Percentiles rank a stretch among this genome's conserved stretches.
Conservation (phyloP, 2,113 vertebrate genomes). For the Baryphthengus martii region DNA sequence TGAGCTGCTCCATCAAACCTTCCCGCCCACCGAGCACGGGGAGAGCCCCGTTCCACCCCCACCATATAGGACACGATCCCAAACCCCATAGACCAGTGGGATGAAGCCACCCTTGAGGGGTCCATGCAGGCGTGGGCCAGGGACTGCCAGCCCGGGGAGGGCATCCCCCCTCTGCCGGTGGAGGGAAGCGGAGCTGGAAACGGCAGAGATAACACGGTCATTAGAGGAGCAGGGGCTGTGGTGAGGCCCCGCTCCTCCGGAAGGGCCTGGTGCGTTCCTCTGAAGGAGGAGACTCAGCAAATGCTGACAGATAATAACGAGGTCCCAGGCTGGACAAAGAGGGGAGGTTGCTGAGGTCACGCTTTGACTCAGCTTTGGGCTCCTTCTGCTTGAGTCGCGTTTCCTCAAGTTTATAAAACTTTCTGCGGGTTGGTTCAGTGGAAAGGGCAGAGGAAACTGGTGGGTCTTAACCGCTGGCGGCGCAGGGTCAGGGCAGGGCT, state of each 20-base stretch:
- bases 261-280: constrained; percentile 41
- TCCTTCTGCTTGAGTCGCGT: constrained; percentile 27
- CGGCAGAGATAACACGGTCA: constrained; percentile 9
- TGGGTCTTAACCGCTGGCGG: not conserved
- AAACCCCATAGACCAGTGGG: accelerated
- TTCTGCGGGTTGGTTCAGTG: not conserved
- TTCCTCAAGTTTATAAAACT: constrained; percentile 63
- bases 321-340: constrained; percentile 82
- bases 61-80: not conserved
- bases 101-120: accelerated
- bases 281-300: constrained; percentile 29
- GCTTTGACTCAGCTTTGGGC: constrained; percentile 60
- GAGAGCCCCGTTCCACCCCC: not conserved
- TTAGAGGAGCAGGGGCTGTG: not conserved
- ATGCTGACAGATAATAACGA: constrained; percentile 76
- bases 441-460: constrained; percentile 50
- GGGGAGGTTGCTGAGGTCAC: constrained; percentile 64
- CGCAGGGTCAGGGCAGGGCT: not conserved
- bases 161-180: not conserved
- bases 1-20: not conserved
- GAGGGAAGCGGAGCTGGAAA: constrained; percentile 39
- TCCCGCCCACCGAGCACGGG: accelerated
- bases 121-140: not conserved
- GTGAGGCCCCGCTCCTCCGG: constrained; percentile 9
- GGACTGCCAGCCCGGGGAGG: not conserved